Conservation (phyloP, 2,113 vertebrate genomes). For the Delphinapterus leucas region DNA sequence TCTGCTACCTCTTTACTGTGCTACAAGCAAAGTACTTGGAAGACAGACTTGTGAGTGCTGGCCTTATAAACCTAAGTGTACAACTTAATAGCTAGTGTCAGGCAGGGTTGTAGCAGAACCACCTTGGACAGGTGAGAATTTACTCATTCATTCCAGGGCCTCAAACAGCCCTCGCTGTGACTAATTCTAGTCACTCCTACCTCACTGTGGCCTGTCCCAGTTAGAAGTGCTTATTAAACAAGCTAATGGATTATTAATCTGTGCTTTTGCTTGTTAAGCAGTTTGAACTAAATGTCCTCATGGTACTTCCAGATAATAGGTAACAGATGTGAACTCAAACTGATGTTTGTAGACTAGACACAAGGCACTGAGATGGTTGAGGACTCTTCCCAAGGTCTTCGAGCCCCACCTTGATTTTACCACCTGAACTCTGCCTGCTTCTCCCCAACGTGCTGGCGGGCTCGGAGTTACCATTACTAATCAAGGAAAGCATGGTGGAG, state of each 20-base stretch:
- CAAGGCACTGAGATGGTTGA: too few species aligned
- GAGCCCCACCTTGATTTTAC: background rate
- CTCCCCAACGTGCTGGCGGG: background rate
- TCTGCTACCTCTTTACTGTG: background rate
- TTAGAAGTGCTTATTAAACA: slow-evolving; percentile 29
- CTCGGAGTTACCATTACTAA: background rate
- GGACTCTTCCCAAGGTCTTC: background rate
- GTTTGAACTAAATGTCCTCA: background rate
- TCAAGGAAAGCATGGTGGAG: background rate
- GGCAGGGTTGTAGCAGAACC: background rate
- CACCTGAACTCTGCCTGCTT: fast-evolving
- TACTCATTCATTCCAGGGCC: background rate
- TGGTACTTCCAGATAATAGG: background rate
- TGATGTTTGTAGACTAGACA: background rate
- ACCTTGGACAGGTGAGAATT: background rate
- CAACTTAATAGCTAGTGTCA: fast-evolving
- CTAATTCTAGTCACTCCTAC: background rate
- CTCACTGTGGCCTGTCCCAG: background rate
- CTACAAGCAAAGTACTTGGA: background rate
- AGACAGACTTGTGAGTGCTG: background rate
- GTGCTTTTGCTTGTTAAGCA: background rate
- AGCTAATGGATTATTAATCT: background rate
- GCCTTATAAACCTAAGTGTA: background rate
- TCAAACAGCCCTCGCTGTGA: background rate
- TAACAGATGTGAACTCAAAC: background rate